Evolutionary conservation across 92 coral and sea anemone species (phyloP).

Genomic region (Porites lobata): DNA sequence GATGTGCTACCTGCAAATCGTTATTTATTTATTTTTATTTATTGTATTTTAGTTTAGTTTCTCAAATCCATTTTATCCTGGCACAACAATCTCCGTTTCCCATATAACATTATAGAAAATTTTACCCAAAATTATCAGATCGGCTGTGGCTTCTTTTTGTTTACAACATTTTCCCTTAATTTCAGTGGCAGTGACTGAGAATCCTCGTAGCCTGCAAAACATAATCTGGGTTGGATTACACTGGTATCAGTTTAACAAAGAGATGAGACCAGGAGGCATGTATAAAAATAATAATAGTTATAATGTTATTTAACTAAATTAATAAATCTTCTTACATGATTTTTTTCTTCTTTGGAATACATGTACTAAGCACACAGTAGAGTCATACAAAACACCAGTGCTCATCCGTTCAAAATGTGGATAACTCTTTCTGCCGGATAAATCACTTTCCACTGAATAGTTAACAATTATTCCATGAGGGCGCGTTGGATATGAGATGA

Average conservation of each 20-base stretch:
- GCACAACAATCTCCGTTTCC: too few species aligned
- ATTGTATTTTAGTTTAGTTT: too few species aligned
- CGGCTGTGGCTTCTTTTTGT: background rate
- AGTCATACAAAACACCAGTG: too few species aligned
- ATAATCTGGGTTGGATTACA: conserved; percentile 95
- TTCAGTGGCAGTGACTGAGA: conserved; percentile 73
- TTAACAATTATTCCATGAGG: too few species aligned
- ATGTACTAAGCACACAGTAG: background rate
- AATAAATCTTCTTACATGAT: background rate
- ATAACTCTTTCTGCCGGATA: too few species aligned
- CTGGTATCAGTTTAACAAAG: conserved; percentile 92
- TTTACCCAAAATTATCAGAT: background rate
- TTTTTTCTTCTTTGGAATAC: background rate
- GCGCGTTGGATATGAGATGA: too few species aligned
- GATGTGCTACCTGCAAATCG: too few species aligned
- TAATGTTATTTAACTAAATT: too few species aligned
- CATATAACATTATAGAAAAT: background rate
- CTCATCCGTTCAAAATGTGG: too few species aligned
- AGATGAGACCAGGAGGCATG: conserved; percentile 88
- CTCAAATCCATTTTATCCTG: too few species aligned
- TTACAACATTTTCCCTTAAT: background rate
- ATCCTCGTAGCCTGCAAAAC: conserved; percentile 82
- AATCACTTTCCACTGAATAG: too few species aligned
- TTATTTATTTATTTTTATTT: too few species aligned
- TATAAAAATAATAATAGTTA: background rate